A percentile compares a stretch with the other conserved stretches of the same genome.
phyloP scores from a whole-genome alignment of 2,888 invertebrate species.

The Dysmachus trigonus region DNA sequence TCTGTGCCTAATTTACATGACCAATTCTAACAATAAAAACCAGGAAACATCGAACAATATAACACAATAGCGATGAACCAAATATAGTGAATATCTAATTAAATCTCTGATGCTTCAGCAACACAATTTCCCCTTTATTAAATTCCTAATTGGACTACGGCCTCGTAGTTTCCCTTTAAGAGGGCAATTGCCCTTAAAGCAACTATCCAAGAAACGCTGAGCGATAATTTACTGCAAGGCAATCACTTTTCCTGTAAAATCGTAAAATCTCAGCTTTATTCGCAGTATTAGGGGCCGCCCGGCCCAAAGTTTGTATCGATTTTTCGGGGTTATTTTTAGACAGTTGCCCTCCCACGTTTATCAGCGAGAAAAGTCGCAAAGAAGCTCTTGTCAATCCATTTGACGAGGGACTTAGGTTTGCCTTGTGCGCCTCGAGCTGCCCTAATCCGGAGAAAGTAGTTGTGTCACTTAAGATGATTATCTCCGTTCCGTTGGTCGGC shows the following conservation, averaged over 20 bases:
- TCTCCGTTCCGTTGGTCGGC: slow-evolving; percentile 11
- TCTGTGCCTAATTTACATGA: neutral
- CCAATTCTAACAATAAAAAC: neutral
- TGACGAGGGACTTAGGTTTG: slow-evolving; percentile 24
- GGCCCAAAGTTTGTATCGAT: slow-evolving; percentile 16
- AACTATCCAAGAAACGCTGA: neutral
- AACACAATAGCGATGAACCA: neutral
- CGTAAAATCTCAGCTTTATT: slow-evolving; percentile 22
- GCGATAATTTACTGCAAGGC: slow-evolving; percentile 6
- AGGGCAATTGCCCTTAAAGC: neutral
- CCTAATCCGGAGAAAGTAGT: slow-evolving; percentile 29
- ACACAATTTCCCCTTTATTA: neutral
- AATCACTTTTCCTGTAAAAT: slow-evolving; percentile 16
- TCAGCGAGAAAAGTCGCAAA: slow-evolving; percentile 21
- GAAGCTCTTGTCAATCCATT: slow-evolving; percentile 29
- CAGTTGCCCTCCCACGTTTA: slow-evolving; percentile 15
- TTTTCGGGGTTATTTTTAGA: slow-evolving; percentile 35
- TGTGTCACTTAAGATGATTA: slow-evolving; percentile 42
- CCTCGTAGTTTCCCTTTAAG: neutral
- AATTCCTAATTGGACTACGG: neutral
- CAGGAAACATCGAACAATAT: neutral
- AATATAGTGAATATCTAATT: neutral
- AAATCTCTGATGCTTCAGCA: neutral
- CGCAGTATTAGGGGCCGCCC: neutral
- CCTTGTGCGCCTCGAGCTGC: neutral